Evolutionary conservation across 2,888 invertebrate genomes (phyloP), one percentile per base, ranked within the genome.

Genomic region (Antheraea assamensis): DNA sequence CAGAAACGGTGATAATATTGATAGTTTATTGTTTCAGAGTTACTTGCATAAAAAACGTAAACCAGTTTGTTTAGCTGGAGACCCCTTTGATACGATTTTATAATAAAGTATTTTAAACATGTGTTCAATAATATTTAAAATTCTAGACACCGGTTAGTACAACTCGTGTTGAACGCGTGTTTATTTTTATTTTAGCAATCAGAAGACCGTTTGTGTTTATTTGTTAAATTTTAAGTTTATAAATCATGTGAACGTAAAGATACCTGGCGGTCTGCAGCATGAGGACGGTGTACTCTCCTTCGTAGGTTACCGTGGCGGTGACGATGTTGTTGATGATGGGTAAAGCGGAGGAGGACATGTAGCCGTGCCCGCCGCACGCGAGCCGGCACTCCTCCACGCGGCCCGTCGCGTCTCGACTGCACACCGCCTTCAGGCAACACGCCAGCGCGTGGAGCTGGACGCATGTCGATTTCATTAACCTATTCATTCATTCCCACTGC

Each of bases 301-400:
- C 99, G 81, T 99, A 99, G 0, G 99, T 99, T 86, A 97, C 97
- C 72, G 97, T 96, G 10, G 98, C 98, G 0, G 98, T 97, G 24
- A 96, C 96, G 79, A 97, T 93, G 21, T 97, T 97, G 83, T 98
- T 98, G 15, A 97, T 96, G 72, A 96, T 95, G 3, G 98, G 98
- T 73, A 99, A 95, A 85, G 97, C 98, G 64, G 98, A 97, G 71
- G 97, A 95, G 49, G 96, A 95, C 97, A 98, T 97, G 91, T 97
- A 99, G 5, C 99, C 99, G 88, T 99, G 99, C 0, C 99, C 99
- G 7, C 99, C 99, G 87, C 99, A 99, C 1, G 98, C 95, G 79
- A 97, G 92, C 27, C 99, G 96, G 80, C 98, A 96, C 75, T 95
- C 96, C 87, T 99, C 99, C 3, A 98, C 96, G 0, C 96, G 96